These are phyloP conservation scores for Cyanistes caeruleus DNA, from an alignment of 2,113 vertebrate genomes.

Conservation along the genomic window DNA sequence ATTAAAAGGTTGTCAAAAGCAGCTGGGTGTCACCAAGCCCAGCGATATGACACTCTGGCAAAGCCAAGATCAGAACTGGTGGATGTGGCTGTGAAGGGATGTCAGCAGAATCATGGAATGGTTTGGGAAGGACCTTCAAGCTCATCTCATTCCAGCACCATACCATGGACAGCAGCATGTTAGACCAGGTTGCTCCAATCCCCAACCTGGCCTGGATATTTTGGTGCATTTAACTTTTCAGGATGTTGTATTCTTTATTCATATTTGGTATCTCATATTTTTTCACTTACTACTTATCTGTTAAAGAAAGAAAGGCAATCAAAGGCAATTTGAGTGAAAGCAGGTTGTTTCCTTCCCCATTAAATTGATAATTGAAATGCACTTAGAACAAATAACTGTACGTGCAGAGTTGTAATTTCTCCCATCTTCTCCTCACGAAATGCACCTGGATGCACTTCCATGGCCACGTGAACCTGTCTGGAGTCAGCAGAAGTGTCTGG, in stretches of 20 bases:
- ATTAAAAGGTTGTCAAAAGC: neutral
- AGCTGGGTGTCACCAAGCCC: neutral
- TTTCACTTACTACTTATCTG: neutral
- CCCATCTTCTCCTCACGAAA: neutral
- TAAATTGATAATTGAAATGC: neutral
- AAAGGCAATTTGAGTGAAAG: neutral
- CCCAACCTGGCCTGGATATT: neutral
- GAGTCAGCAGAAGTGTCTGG: neutral
- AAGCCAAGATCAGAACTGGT: too few relatives aligned
- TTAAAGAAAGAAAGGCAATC: neutral
- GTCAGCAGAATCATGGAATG: neutral
- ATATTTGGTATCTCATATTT: neutral
- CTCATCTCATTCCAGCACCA: accelerated
- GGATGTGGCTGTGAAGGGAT: neutral
- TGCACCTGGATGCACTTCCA: neutral
- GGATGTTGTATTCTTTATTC: neutral
- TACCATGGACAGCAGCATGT: neutral
- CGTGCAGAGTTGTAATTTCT: neutral
- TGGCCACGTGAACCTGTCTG: neutral
- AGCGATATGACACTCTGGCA: neutral
- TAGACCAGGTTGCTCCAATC: neutral
- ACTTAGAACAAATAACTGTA: neutral
- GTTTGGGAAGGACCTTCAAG: neutral
- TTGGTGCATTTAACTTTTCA: neutral
- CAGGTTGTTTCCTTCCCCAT: neutral